A percentile compares a stretch with the other conserved stretches of the same genome.
Evolutionary conservation across 53 echinoderm and acorn worm genomes (phyloP).

Genomic region (Hippasteria phrygiana): DNA sequence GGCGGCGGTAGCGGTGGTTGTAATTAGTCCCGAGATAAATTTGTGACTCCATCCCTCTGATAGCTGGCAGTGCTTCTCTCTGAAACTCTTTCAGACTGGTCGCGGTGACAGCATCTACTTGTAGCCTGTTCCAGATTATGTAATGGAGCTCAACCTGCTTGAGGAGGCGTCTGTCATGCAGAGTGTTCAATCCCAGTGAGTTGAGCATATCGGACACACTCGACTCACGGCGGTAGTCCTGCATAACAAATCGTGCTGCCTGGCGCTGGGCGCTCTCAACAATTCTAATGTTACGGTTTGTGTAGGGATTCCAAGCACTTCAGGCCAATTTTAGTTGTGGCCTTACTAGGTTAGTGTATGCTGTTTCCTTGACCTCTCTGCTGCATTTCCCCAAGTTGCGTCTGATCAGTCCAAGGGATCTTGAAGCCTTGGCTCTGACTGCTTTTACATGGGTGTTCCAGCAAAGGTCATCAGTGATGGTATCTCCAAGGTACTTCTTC

Average conservation of each 20-base stretch:
- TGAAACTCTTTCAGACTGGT: too few species aligned
- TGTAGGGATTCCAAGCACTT: slow-evolving; percentile 20
- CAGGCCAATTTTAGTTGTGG: slow-evolving; percentile 28
- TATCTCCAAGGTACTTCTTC: not conserved
- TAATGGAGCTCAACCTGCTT: too few species aligned
- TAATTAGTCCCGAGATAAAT: too few species aligned
- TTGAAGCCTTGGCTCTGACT: slow-evolving; percentile 41
- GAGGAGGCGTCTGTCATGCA: too few species aligned
- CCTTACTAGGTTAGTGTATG: slow-evolving; percentile 4
- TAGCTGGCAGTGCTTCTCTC: too few species aligned
- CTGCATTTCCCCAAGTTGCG: not conserved
- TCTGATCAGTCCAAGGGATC: slow-evolving; percentile 23
- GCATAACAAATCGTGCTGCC: slow-evolving; percentile 10
- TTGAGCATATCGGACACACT: slow-evolving; percentile 4
- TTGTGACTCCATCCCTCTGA: too few species aligned
- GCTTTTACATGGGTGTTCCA: slow-evolving; percentile 14
- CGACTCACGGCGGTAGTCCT: slow-evolving; percentile 11
- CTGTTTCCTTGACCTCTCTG: slow-evolving; percentile 34
- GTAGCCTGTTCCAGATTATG: too few species aligned
- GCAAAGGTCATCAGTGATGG: slow-evolving; percentile 12
- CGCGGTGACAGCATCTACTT: too few species aligned
- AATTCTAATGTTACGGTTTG: slow-evolving; percentile 30
- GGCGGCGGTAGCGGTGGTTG: too few species aligned
- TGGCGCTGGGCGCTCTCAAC: slow-evolving; percentile 12
- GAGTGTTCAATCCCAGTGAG: slow-evolving; percentile 21